These are phyloP conservation scores for Ennomos erosarius DNA, from an alignment of 2,888 invertebrate genomes.

Conservation along the genomic window DNA sequence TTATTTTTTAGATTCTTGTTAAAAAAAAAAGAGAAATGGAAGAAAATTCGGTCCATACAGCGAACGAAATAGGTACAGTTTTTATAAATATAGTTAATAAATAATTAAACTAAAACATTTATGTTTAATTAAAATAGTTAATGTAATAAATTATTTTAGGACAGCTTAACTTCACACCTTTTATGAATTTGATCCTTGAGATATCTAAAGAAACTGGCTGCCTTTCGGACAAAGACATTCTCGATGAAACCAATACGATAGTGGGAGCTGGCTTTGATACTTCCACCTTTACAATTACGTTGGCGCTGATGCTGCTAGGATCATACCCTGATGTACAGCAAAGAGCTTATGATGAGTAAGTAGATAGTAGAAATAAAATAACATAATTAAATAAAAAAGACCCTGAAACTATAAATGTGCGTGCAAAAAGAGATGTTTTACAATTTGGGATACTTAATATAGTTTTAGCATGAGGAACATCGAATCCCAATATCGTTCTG, in stretches of 20 bases:
- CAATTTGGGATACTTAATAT: too few species aligned
- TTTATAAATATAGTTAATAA: too few species aligned
- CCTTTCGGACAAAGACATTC: conserved; percentile 18
- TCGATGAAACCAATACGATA: conserved; percentile 17
- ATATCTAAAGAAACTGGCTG: conserved; percentile 3
- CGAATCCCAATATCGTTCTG: too few species aligned
- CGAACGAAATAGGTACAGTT: conserved; percentile 6
- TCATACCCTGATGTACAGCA: conserved; percentile 20
- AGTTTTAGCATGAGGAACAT: too few species aligned
- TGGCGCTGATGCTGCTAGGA: conserved; percentile 16
- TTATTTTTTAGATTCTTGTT: conserved; percentile 13
- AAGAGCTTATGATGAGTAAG: conserved; percentile 26
- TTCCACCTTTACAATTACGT: conserved; percentile 6
- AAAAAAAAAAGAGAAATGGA: conserved; percentile 16
- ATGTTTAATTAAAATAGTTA: too few species aligned
- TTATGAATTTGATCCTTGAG: conserved; percentile 18
- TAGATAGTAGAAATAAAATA: not conserved
- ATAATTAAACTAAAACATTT: too few species aligned
- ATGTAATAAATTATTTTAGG: not conserved
- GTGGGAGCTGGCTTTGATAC: conserved; percentile 21
- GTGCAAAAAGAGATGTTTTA: too few species aligned
- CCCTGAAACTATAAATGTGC: too few species aligned
- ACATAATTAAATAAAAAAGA: too few species aligned
- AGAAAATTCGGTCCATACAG: not conserved
- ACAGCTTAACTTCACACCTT: conserved; percentile 12